A percentile compares a stretch with the other conserved stretches of the same genome.
These are phyloP conservation scores for Microcaecilia unicolor DNA, from an alignment of 2,797 vertebrate genomes.

Conservation along the genomic window DNA sequence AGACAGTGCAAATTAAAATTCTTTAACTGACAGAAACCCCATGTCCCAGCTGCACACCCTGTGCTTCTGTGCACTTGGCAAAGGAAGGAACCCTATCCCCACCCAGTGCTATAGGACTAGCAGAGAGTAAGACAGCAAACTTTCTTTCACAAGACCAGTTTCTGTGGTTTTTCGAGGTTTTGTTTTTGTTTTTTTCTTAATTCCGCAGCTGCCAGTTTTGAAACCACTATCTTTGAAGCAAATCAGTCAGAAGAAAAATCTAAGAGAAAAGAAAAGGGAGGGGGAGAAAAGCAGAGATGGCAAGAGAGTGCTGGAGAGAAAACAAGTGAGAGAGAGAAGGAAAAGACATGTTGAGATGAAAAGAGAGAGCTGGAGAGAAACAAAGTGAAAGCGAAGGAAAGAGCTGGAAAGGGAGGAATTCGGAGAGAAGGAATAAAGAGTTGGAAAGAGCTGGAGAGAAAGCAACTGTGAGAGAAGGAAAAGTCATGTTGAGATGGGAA, in stretches of 20 bases:
- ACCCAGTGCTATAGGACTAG: constrained; percentile 14
- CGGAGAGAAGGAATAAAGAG: too few species aligned
- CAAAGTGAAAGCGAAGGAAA: too few species aligned
- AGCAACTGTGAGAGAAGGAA: too few species aligned
- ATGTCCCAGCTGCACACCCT: neutral
- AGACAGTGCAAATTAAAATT: neutral
- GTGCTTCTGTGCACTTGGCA: neutral
- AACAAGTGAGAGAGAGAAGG: neutral
- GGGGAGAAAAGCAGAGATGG: too few species aligned
- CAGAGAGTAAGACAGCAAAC: constrained; percentile 7
- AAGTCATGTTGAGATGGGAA: too few species aligned
- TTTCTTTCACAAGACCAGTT: constrained; percentile 17
- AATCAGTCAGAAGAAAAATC: constrained; percentile 6
- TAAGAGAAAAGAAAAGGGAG: too few species aligned
- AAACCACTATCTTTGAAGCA: constrained; percentile 26
- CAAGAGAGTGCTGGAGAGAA: neutral
- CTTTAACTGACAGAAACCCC: neutral
- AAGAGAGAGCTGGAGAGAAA: too few species aligned
- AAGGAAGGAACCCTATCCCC: neutral
- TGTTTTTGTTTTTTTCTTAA: constrained; percentile 30
- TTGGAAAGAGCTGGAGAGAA: too few species aligned
- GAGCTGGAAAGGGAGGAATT: too few species aligned
- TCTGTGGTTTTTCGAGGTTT: constrained; percentile 46
- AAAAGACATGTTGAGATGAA: too few species aligned
- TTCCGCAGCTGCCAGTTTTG: constrained; percentile 52